Evolutionary conservation across 2,797 vertebrate genomes (phyloP).

Genomic region (Heteromormyrus szaboi): DNA sequence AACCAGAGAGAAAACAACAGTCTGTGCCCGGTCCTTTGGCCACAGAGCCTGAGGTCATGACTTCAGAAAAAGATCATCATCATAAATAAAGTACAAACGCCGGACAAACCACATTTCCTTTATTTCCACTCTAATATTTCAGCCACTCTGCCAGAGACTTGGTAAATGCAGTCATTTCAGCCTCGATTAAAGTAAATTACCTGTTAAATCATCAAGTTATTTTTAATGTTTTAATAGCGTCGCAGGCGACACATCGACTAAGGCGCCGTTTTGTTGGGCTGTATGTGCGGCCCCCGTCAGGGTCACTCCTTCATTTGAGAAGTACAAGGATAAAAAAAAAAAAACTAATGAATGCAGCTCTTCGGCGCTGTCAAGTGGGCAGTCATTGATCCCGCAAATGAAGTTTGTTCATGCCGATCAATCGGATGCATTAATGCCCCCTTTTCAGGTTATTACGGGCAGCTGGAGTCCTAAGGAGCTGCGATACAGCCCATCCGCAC

Average conservation of each 20-base stretch:
- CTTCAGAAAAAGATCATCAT: not conserved
- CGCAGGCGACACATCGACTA: not conserved
- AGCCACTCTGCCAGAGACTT: not conserved
- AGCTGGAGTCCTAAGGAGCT: constrained; percentile 79
- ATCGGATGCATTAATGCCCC: constrained; percentile 86
- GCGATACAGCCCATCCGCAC: constrained; percentile 74
- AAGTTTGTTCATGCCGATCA: constrained; percentile 99
- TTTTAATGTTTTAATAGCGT: not conserved
- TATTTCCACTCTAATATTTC: not conserved
- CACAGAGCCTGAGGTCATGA: not conserved
- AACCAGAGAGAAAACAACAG: not conserved
- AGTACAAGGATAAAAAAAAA: not conserved
- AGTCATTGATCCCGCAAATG: constrained; percentile 99
- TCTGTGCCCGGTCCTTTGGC: not conserved
- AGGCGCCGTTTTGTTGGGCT: not conserved
- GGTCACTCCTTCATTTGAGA: not conserved
- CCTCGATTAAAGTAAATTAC: not conserved
- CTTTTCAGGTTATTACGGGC: constrained; percentile 87
- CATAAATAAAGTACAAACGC: not conserved
- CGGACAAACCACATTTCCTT: not conserved
- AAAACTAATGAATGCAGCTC: constrained; percentile 81
- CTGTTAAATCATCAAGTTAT: not conserved
- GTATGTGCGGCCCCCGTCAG: not conserved
- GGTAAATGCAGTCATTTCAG: not conserved
- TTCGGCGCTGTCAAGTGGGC: constrained; percentile 86